A percentile compares a stretch with the other conserved stretches of the same genome.
Conservation (phyloP, 2,113 vertebrate species). For the Macquaria ambigua region DNA sequence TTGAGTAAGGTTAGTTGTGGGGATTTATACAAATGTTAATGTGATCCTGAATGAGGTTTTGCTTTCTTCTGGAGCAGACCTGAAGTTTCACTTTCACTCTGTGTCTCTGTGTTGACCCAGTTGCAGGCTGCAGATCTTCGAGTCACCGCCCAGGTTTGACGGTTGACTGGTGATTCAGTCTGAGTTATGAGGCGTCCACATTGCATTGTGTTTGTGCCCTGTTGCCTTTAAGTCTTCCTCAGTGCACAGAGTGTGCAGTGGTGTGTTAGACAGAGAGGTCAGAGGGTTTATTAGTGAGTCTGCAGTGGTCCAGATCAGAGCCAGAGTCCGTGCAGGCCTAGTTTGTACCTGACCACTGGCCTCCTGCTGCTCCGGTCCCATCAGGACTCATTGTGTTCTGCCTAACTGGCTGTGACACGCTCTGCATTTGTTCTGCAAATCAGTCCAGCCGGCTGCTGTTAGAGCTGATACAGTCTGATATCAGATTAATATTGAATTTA, state of each 20-base stretch:
- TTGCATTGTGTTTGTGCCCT: too few relatives aligned
- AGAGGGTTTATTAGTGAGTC: neutral
- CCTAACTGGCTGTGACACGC: conserved; percentile 6
- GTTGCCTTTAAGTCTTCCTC: too few relatives aligned
- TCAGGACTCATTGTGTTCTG: conserved; percentile 1
- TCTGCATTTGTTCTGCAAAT: neutral
- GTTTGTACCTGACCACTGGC: conserved; percentile 14
- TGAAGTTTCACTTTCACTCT: too few relatives aligned
- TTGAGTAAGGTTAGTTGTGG: too few relatives aligned
- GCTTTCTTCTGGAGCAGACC: too few relatives aligned
- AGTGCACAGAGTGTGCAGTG: neutral
- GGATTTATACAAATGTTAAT: too few relatives aligned
- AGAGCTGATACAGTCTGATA: neutral
- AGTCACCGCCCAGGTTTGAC: too few relatives aligned
- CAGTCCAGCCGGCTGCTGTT: neutral
- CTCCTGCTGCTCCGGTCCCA: conserved; percentile 7
- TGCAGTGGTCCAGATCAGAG: neutral
- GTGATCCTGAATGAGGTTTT: too few relatives aligned
- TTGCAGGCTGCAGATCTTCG: too few relatives aligned
- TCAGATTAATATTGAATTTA: neutral
- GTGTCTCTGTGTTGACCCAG: too few relatives aligned
- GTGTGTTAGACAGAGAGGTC: neutral
- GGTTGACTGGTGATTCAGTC: too few relatives aligned
- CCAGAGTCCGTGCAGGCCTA: neutral
- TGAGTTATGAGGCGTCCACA: too few relatives aligned